Conservation (phyloP, 2,797 vertebrate species). For the Vespertilio murinus region DNA sequence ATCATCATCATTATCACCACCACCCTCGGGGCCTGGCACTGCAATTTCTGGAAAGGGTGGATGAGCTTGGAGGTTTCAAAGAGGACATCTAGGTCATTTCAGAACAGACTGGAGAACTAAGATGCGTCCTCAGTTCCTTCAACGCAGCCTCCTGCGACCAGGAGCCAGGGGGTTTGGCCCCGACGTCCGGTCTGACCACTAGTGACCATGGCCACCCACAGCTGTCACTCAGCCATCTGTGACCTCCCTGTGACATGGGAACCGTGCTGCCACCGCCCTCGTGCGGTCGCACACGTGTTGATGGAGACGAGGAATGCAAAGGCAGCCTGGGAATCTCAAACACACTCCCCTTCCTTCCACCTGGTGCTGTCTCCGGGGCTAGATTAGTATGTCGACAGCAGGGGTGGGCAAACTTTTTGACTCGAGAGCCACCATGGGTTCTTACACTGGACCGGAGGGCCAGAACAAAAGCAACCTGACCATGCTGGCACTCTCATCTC, state of each 20-base stretch:
- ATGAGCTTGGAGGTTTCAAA: not conserved
- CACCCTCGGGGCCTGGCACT: not conserved
- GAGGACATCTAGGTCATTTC: not conserved
- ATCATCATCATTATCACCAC: accelerated
- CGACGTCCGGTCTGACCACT: not conserved
- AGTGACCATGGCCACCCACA: not conserved
- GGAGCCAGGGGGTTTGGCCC: accelerated
- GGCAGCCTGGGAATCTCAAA: not conserved
- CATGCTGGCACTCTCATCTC: too few species aligned
- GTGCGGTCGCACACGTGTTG: accelerated
- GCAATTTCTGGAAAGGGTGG: not conserved
- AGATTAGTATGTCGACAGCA: too few species aligned
- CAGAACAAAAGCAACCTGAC: too few species aligned
- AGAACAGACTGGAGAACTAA: not conserved
- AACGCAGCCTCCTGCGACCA: not conserved
- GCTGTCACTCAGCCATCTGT: not conserved
- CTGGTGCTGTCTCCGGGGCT: accelerated
- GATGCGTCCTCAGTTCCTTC: not conserved
- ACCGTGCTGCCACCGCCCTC: not conserved
- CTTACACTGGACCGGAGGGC: too few species aligned
- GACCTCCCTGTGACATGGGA: not conserved
- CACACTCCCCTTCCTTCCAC: not conserved
- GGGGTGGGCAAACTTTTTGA: too few species aligned
- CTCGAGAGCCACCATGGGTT: too few species aligned
- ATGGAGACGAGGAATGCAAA: not conserved